Conservation (phyloP, 2,797 vertebrate genomes). For the Sebastes goodei region DNA sequence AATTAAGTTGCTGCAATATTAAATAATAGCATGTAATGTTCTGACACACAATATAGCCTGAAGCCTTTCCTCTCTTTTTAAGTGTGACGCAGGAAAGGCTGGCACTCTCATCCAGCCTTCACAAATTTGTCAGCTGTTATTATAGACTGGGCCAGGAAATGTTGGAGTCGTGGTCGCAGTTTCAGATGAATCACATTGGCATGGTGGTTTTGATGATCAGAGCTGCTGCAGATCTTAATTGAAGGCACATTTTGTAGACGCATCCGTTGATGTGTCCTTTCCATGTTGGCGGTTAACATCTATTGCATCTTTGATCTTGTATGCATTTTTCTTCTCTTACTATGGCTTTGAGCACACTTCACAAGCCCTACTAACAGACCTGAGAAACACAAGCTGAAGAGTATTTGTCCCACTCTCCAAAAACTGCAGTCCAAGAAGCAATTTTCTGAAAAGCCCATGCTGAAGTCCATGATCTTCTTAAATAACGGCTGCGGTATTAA, state of each 20-base stretch:
- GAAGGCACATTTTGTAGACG: not conserved
- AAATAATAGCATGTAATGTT: not conserved
- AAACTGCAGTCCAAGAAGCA: not conserved
- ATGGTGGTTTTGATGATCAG: not conserved
- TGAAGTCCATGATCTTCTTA: not conserved
- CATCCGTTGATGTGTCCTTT: not conserved
- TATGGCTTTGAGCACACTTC: not conserved
- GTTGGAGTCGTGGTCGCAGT: not conserved
- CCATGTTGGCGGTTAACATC: not conserved
- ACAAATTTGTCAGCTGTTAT: constrained; percentile 1
- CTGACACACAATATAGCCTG: not conserved
- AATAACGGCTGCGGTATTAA: not conserved
- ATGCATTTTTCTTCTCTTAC: not conserved
- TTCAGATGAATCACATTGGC: constrained; percentile 1
- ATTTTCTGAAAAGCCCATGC: not conserved
- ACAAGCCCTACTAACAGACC: not conserved
- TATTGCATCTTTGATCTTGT: not conserved
- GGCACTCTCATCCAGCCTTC: not conserved
- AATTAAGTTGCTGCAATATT: not conserved
- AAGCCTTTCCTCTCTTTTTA: not conserved
- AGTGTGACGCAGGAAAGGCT: constrained; percentile 14
- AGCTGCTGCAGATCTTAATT: not conserved
- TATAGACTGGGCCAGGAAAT: not conserved
- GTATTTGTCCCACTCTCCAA: not conserved
- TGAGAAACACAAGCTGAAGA: not conserved